A percentile compares a stretch with the other conserved stretches of the same genome.
Evolutionary conservation across 2,113 vertebrate genomes (phyloP).

Genomic region (Mionectes macconnelli): DNA sequence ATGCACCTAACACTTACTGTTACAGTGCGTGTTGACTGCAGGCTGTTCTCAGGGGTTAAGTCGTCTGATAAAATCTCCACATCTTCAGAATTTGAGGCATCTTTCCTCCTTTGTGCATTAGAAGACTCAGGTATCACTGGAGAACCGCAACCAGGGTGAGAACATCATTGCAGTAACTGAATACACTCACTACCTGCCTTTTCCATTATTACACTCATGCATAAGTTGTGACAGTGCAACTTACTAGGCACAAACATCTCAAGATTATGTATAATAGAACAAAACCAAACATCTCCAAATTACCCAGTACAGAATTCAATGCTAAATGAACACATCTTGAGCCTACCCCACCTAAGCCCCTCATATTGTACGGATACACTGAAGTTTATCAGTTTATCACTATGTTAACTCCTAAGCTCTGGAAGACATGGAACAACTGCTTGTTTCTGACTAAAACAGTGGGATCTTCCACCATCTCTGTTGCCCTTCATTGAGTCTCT

Average conservation of each 20-base stretch:
- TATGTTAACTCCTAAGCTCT: neutral
- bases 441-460: neutral
- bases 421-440: neutral
- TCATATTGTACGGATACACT: accelerated
- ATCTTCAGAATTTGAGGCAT: neutral
- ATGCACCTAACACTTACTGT: conserved; percentile 10
- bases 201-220: accelerated
- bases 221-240: neutral
- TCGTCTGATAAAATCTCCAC: neutral
- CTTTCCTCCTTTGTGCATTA: neutral
- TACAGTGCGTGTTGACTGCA: neutral
- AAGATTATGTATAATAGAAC: neutral
- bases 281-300: neutral
- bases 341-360: neutral
- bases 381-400: no score
- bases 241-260: neutral
- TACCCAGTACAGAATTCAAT: neutral
- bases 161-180: accelerated
- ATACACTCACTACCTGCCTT: neutral
- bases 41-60: neutral
- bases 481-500: neutral
- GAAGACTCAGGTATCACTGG: neutral
- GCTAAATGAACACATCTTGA: neutral
- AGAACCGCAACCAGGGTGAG: neutral
- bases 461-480: accelerated